These are phyloP conservation scores for Notospermus geniculatus DNA, from an alignment of 1,140 invertebrate genomes.

Conservation along the genomic window DNA sequence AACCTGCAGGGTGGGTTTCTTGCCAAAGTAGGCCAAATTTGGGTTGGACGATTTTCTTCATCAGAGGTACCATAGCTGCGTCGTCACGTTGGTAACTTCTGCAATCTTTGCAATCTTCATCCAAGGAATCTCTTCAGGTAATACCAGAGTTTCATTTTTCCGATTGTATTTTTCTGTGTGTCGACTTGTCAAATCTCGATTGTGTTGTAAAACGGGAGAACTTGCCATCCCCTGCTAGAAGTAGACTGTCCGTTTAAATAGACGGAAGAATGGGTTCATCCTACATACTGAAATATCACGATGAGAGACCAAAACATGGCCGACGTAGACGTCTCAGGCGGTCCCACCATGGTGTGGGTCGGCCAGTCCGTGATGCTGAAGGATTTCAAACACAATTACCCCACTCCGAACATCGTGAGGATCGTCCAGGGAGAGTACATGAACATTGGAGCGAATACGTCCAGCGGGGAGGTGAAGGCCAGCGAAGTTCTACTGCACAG, in stretches of 20 bases:
- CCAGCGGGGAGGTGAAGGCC: conserved; percentile 47
- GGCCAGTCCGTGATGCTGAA: conserved; percentile 75
- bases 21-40: background rate
- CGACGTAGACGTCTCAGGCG: conserved; percentile 10
- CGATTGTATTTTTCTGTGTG: no score
- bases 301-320: conserved; percentile 26
- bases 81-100: no score
- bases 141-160: no score
- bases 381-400: conserved; percentile 76
- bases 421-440: conserved; percentile 90
- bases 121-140: no score
- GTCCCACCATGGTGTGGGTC: conserved; percentile 66
- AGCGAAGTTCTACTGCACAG: conserved; percentile 80
- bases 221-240: no score
- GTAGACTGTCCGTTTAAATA: no score
- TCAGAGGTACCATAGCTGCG: no score
- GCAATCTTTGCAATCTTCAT: no score
- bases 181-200: no score
- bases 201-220: no score
- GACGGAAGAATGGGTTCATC: conserved; percentile 6
- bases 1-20: conserved; percentile 7
- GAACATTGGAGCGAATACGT: conserved; percentile 64
- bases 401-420: conserved; percentile 80
- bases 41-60: background rate
- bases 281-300: conserved; percentile 24